Percentiles rank a stretch among this genome's conserved stretches.
These are phyloP conservation scores for Papilio dardanus DNA, from an alignment of 1,140 invertebrate genomes.

Conservation along the genomic window DNA sequence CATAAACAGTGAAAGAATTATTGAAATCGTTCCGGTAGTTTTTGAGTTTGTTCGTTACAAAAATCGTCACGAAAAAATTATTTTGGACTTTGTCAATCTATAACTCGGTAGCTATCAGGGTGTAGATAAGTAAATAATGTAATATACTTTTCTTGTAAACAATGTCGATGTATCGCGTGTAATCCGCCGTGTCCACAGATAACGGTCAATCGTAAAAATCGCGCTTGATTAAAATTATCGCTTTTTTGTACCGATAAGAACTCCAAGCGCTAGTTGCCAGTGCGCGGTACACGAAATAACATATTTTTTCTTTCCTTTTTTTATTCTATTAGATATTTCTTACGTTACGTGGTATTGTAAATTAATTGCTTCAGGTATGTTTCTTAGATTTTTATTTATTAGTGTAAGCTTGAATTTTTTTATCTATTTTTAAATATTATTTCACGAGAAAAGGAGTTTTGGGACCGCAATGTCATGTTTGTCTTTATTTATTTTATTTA, in stretches of 20 bases:
- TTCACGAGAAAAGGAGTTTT: not conserved
- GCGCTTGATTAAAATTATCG: constrained; percentile 71
- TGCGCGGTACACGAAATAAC: constrained; percentile 41
- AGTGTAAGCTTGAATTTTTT: not conserved
- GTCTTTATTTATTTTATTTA: no score
- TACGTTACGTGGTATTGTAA: not conserved
- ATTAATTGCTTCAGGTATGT: not conserved
- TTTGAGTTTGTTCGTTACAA: not conserved
- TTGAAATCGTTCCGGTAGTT: not conserved
- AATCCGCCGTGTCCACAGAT: constrained; percentile 76
- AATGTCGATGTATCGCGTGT: constrained; percentile 74
- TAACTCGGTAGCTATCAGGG: constrained; percentile 29
- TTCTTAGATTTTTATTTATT: not conserved
- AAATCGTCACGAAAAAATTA: not conserved
- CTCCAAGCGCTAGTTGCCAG: constrained; percentile 37
- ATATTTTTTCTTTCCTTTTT: constrained; percentile 37
- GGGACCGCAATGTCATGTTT: no score
- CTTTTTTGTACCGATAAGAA: constrained; percentile 51
- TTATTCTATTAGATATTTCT: constrained; percentile 17
- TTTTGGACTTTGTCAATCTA: constrained; percentile 43
- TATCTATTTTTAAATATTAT: not conserved
- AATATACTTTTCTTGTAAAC: constrained; percentile 45
- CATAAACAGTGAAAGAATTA: no score
- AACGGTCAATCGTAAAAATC: constrained; percentile 76
- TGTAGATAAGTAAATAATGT: constrained; percentile 43